Conservation (phyloP, 1,140 invertebrate species). For the Ceratitis capitata region DNA sequence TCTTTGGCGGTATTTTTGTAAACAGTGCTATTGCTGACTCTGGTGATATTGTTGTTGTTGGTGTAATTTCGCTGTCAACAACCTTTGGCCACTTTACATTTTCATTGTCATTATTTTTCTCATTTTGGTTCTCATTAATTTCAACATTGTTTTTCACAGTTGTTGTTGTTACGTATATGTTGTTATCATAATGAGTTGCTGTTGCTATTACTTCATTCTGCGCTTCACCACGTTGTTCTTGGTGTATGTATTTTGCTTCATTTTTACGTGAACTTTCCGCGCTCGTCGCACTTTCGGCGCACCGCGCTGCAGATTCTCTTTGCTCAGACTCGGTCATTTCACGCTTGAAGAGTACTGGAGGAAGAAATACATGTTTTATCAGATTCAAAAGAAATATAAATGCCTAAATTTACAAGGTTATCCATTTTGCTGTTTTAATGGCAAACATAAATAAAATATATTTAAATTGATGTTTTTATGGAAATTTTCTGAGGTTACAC, state of each 20-base stretch:
- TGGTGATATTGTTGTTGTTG: background rate
- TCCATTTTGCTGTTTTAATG: no score
- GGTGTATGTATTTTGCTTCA: background rate
- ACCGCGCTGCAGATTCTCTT: no score
- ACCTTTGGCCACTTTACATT: background rate
- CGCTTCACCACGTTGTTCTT: background rate
- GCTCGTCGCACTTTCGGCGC: no score
- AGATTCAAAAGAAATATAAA: no score
- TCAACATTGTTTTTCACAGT: background rate
- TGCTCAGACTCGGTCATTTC: no score
- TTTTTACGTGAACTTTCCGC: no score
- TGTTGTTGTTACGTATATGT: background rate
- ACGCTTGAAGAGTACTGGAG: no score
- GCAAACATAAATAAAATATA: no score
- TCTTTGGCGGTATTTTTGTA: background rate
- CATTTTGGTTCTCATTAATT: conserved; percentile 20
- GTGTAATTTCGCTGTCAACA: background rate
- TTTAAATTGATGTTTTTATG: no score
- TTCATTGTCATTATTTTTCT: conserved; percentile 20
- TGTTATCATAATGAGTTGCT: background rate
- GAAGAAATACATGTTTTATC: no score
- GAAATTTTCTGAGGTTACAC: no score
- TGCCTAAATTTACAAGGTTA: no score
- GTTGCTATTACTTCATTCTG: background rate
- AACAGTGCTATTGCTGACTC: background rate